These are phyloP conservation scores for Alentia gelatinosa DNA, from an alignment of 2,888 invertebrate species.

Conservation along the genomic window DNA sequence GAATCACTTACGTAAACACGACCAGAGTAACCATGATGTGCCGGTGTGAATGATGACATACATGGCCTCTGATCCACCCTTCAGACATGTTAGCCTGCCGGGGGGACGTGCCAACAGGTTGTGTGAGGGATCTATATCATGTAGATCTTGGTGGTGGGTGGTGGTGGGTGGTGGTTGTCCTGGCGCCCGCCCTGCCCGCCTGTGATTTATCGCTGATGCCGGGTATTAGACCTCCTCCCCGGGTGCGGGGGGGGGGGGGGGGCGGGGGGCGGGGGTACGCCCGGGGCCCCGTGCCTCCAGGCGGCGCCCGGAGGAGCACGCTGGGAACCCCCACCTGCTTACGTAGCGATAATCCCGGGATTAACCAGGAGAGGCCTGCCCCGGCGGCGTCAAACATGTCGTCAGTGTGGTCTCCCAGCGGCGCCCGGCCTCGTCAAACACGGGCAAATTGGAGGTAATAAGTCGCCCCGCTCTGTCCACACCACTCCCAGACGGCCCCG, in stretches of 20 bases:
- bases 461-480: neutral
- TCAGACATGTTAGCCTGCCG: no score
- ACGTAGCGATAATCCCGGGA: neutral
- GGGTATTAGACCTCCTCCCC: no score
- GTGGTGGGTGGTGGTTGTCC: neutral
- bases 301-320: neutral
- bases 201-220: neutral
- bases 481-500: neutral
- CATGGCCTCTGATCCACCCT: no score
- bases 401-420: neutral
- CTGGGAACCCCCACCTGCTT: neutral
- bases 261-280: neutral
- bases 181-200: neutral
- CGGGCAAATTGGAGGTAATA: neutral
- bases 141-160: neutral
- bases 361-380: neutral
- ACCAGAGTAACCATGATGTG: no score
- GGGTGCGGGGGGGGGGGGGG: no score
- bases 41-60: no score
- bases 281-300: neutral
- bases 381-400: constrained; percentile 1
- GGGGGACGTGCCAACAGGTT: no score
- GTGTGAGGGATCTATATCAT: neutral
- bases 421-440: neutral
- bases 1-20: no score